Conservation (phyloP, 2,888 invertebrate species). For the Sminthurides aquaticus region DNA sequence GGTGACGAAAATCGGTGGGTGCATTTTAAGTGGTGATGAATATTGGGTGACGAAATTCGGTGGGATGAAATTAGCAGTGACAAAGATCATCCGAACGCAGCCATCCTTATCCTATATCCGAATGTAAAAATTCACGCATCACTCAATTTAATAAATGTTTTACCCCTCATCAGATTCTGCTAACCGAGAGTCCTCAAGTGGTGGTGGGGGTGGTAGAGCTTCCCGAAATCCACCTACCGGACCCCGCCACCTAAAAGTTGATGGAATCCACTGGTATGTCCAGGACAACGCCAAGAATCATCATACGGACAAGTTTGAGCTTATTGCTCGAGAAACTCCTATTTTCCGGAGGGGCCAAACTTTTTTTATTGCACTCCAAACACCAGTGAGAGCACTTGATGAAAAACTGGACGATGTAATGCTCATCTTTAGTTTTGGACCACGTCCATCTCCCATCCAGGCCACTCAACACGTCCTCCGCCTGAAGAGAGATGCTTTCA, state of each 20-base stretch:
- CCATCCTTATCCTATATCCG: too few relatives aligned
- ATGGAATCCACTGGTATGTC: slow-evolving; percentile 56
- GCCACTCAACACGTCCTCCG: slow-evolving; percentile 53
- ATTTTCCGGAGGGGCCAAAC: slow-evolving; percentile 66
- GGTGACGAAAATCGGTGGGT: too few relatives aligned
- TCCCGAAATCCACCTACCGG: too few relatives aligned
- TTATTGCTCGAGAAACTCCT: slow-evolving; percentile 58
- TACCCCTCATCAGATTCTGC: too few relatives aligned
- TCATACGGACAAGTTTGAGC: slow-evolving; percentile 62
- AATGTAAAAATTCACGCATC: too few relatives aligned
- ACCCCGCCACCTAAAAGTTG: slow-evolving; percentile 17
- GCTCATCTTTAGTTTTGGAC: slow-evolving; percentile 60
- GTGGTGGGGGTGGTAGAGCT: too few relatives aligned
- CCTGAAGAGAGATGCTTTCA: slow-evolving; percentile 45
- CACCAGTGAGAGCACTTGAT: slow-evolving; percentile 58
- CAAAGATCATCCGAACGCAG: too few relatives aligned
- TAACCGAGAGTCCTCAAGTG: too few relatives aligned
- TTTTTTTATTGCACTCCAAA: slow-evolving; percentile 58
- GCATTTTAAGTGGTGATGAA: too few relatives aligned
- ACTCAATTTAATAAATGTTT: too few relatives aligned
- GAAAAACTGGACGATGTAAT: slow-evolving; percentile 58
- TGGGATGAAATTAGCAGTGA: too few relatives aligned
- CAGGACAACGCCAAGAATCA: slow-evolving; percentile 62
- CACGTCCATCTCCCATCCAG: slow-evolving; percentile 52
- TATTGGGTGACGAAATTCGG: too few relatives aligned